Evolutionary conservation across 2,113 vertebrate genomes (phyloP), one percentile per base, ranked within the genome.

Genomic region (Ceyx margarethae): DNA sequence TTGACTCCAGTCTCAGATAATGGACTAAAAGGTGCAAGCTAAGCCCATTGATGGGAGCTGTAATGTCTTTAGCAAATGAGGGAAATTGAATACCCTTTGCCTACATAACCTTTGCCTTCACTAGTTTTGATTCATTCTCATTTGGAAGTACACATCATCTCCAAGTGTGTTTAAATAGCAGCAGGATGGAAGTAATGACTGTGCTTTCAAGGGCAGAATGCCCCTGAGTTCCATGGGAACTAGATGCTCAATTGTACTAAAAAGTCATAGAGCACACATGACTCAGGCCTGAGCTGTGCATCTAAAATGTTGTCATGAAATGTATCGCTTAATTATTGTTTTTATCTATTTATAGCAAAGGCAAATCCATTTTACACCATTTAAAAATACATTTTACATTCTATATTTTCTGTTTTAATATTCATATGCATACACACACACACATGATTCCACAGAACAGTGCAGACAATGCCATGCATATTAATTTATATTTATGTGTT

Each of bases 151-250:
- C 64, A 50, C 64, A 82, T 82, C 64, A 64, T 82, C 84, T 74
- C 78, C 43, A 21, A 51, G 56, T 74, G 45, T 62, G 50, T 89
- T 89, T 93, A 92, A 94, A 92, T 74, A 93, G 75, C 78, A 93
- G 68, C 87, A 94, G 89, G 85, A 80, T 91, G 92, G 75, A 69
- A 94, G 60, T 74, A 80, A 92, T 81, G 87, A 81, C 85, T 80
- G 51, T 7, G 4, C 57, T 91, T 94, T 85, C 75, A 93, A 87
- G 75, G 84, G 56, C 72, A 64, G 64, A 92, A 85, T 91, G 72
- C 56, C 81, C 56, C 78, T 22, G 72, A 87, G 56, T 74, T 91
- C 56, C 68, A 74, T 85, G 91, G 89, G 81, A 89, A 74, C 85
- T 71, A 64, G 45, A 23, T 71, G 53, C 26, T 91, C 37, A 90